phyloP scores from a whole-genome alignment of 2,113 vertebrate genomes.

The Scomber japonicus region DNA sequence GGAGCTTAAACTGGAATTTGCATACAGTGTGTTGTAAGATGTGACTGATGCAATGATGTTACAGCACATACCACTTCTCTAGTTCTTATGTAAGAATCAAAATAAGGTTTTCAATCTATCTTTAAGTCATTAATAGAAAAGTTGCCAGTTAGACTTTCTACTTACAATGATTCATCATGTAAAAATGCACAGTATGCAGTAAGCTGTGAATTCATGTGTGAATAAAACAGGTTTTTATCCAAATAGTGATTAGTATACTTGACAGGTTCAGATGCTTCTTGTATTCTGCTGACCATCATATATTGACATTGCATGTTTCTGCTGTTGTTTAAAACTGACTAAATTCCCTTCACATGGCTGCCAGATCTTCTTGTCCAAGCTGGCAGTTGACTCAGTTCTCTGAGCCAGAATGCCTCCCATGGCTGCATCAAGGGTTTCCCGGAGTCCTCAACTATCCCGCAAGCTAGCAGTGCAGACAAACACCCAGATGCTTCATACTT shows the following conservation, averaged over 20 bases:
- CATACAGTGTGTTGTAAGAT: no score
- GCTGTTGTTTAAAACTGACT: no score
- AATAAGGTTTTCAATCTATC: no score
- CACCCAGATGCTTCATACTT: background rate
- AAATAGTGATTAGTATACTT: slow-evolving; percentile 12
- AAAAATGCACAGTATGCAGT: background rate
- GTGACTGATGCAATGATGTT: no score
- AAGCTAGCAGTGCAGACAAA: background rate
- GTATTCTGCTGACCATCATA: slow-evolving; percentile 12
- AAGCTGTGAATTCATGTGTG: background rate
- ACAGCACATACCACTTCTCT: no score
- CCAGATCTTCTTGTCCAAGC: slow-evolving; percentile 31
- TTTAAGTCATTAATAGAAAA: no score
- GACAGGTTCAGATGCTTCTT: background rate
- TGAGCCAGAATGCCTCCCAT: slow-evolving; percentile 29
- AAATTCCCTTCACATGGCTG: slow-evolving; percentile 1
- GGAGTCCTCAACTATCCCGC: background rate
- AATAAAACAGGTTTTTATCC: slow-evolving; percentile 10
- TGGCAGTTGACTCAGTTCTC: slow-evolving; percentile 8
- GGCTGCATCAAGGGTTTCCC: slow-evolving; percentile 25
- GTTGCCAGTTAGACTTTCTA: no score
- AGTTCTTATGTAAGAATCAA: no score
- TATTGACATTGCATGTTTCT: background rate
- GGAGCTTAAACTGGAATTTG: background rate
- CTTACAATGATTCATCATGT: no score